A percentile compares a stretch with the other conserved stretches of the same genome.
phyloP scores from a whole-genome alignment of 2,888 invertebrate species.

The Idaea dimidiata region DNA sequence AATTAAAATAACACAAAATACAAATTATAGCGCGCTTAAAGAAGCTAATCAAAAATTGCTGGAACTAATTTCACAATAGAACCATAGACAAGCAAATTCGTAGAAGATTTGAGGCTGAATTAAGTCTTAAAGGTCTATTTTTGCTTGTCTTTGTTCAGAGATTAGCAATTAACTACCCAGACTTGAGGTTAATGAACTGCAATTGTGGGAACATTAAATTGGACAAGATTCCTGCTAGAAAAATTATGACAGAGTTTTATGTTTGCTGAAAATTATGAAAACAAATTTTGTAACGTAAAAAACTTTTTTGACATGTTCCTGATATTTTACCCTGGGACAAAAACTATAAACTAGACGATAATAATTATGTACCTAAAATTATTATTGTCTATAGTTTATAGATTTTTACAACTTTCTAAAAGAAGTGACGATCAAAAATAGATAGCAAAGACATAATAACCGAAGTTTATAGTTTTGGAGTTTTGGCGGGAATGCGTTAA shows the following conservation, averaged over 20 bases:
- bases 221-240: not conserved
- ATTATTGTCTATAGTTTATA: too few relatives aligned
- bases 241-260: not conserved
- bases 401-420: too few relatives aligned
- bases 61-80: not conserved
- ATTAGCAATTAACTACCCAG: constrained; percentile 40
- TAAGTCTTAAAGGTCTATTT: not conserved
- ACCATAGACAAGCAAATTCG: not conserved
- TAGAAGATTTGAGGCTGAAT: not conserved
- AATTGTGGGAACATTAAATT: not conserved
- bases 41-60: not conserved
- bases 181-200: constrained; percentile 24
- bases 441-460: too few relatives aligned
- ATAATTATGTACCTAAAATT: too few relatives aligned
- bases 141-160: constrained; percentile 18
- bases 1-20: not conserved
- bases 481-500: too few relatives aligned
- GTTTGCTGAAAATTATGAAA: too few relatives aligned
- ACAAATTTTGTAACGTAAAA: too few relatives aligned
- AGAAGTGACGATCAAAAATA: too few relatives aligned
- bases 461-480: too few relatives aligned
- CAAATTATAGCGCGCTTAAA: not conserved
- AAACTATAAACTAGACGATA: too few relatives aligned
- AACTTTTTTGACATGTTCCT: too few relatives aligned
- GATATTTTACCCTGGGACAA: too few relatives aligned